Evolutionary conservation across 2,797 vertebrate genomes (phyloP).

Genomic region (Microchirus variegatus): DNA sequence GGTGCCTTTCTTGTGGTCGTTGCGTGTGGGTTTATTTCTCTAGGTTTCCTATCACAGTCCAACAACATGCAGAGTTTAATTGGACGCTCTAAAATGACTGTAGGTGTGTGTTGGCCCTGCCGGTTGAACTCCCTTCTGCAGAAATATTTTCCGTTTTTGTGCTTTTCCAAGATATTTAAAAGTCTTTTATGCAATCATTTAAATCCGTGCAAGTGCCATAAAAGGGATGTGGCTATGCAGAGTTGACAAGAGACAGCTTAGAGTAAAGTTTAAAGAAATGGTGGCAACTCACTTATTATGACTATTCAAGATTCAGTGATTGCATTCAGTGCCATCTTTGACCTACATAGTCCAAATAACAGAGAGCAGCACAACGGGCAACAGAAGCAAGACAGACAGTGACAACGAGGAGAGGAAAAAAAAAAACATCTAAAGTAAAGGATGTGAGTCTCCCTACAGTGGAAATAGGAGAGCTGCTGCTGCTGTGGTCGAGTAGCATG

Average conservation of each 20-base stretch:
- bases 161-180: constrained; percentile 21
- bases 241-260: constrained; percentile 27
- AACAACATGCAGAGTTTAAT: too few relatives aligned
- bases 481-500: constrained; percentile 54
- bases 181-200: constrained; percentile 18
- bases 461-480: constrained; percentile 39
- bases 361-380: constrained; percentile 11
- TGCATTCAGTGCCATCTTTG: constrained; percentile 11
- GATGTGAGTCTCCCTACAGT: constrained; percentile 20
- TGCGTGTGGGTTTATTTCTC: too few relatives aligned
- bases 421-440: constrained; percentile 25
- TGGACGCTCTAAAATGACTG: too few relatives aligned
- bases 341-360: constrained; percentile 43
- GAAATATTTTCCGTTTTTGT: constrained; percentile 5
- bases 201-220: constrained; percentile 10
- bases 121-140: background rate
- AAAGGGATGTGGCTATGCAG: constrained; percentile 11
- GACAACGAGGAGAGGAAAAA: constrained; percentile 13
- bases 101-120: too few relatives aligned
- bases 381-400: constrained; percentile 9
- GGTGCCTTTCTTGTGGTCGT: too few relatives aligned
- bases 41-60: too few relatives aligned
- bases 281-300: too few relatives aligned
- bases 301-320: constrained; percentile 11
- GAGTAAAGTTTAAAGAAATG: constrained; percentile 29